Evolutionary conservation across 2,888 invertebrate genomes (phyloP), one percentile per base, ranked within the genome.

Genomic region (Himalopsyche japonica): DNA sequence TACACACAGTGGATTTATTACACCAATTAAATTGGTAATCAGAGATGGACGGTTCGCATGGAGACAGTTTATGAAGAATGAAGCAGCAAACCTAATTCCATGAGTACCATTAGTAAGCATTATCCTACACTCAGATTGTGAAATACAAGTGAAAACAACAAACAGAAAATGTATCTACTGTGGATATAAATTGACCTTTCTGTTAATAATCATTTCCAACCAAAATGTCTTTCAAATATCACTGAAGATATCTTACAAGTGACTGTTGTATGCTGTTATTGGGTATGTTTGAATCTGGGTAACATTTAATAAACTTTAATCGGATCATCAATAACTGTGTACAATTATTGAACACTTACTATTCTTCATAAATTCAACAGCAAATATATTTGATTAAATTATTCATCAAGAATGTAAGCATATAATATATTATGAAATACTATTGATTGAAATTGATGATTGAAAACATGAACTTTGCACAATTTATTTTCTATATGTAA

Each of bases 31-130:
- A 81, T 81, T 76, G 47, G 70, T 81, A 47, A 76, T 57, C 80
- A 48, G 34, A 77, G 79, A 84, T 64, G 81, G 83, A 81, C 81
- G 81, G 81, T 83, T 76, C 48, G 77, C 34, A 37, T 76, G 77
- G 20, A 77, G 34, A 77, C 77, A 77, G 24, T 43, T 37, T 34
- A 77, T 77, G 77, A 77, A 77, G 77, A 34, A 77, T 77, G 43
- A 77, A 43, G 37, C n/a, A 24, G 77, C 77, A 70, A 70, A 77
- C 43, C 77, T 77, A 77, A 37, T 37, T 43, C 77, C 30, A 77
- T 77, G 77, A 77, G 77, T 77, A 77, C 77, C 77, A 77, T 77
- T 77, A 18, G 34, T 77, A 77, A 77, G 77, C 37, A 24, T 37
- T 37, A 77, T 37, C 77, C 77, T 77, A 77, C 77, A 37, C 37